Evolutionary conservation across 2,888 invertebrate species (phyloP), one percentile per base, ranked within the genome.

Genomic region (Sarcophaga carnaria): DNA sequence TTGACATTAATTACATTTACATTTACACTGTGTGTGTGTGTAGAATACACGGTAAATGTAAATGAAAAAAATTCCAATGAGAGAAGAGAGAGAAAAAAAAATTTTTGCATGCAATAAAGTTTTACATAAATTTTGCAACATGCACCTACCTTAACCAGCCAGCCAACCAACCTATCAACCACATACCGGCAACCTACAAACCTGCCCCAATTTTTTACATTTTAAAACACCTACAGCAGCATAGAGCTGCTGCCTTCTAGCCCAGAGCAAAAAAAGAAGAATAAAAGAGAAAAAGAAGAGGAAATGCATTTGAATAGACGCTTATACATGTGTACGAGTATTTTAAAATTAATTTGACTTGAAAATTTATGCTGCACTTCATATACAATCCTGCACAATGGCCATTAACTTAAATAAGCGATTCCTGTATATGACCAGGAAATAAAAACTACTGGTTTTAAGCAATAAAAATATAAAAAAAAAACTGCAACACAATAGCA

Each of bases 341-440:
- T 78, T 83, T 54, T 64, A 75, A 79, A 84, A 84, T 84, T 84
- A 84, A 87, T 87, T 87, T 87, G 79, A 84, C 78, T 87, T 87
- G 87, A 81, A 87, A 87, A 81, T 87, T 81, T 87, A 87, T 87
- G 87, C 71, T 63, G 91, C 72, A 83, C 83, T 78, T 49, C 49
- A 67, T 90, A 91, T 91, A 90, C 91, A 90, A 91, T 91, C 90
- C 37, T 10, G 2, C 2, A 91, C 91, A 92, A 91, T 91, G 91
- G 90, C 90, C 92, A 92, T 92, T 92, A 92, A 92, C 91, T 92
- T 91, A 92, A 92, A 92, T 92, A 91, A 92, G 91, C 90, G 90
- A 89, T 90, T 90, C 90, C 77, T 72, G 83, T 8, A 83, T 83
- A 80, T 81, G 76, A 63, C 70, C 78, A 70, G 20, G 72, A 84